Conservation (phyloP, 2,888 invertebrate species). For the Lottia scabra region DNA sequence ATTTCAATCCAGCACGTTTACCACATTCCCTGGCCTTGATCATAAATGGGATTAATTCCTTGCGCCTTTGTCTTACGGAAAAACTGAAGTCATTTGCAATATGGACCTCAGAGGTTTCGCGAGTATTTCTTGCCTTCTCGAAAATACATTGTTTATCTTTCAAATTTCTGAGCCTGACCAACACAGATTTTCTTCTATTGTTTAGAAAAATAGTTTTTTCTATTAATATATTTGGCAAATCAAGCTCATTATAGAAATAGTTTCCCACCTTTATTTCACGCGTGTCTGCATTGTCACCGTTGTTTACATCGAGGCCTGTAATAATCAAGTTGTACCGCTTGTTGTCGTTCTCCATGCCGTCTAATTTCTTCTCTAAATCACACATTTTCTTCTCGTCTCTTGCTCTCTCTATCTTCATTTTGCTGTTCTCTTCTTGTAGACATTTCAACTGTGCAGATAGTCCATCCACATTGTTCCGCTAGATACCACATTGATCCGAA, state of each 20-base stretch:
- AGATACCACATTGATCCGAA: no score
- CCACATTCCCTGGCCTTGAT: background rate
- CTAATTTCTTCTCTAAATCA: no score
- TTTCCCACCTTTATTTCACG: no score
- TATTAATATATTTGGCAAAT: background rate
- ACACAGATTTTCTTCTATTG: background rate
- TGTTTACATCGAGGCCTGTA: slow-evolving; percentile 2
- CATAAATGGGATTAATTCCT: slow-evolving; percentile 10
- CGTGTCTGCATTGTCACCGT: background rate
- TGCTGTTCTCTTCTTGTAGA: background rate
- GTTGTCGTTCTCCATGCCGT: no score
- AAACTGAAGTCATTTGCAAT: background rate
- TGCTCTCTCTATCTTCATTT: background rate
- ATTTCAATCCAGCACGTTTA: background rate
- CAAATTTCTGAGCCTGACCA: background rate
- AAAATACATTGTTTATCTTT: background rate
- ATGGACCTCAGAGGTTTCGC: background rate
- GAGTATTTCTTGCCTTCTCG: no score
- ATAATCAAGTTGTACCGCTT: background rate
- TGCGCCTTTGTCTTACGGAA: slow-evolving; percentile 3
- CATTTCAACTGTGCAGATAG: slow-evolving; percentile 2
- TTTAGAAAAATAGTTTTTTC: background rate
- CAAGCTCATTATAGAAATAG: background rate
- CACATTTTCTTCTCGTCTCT: background rate
- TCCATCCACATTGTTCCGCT: background rate